Evolutionary conservation across 2,113 vertebrate species (phyloP).

Genomic region (Nettapus auritus): DNA sequence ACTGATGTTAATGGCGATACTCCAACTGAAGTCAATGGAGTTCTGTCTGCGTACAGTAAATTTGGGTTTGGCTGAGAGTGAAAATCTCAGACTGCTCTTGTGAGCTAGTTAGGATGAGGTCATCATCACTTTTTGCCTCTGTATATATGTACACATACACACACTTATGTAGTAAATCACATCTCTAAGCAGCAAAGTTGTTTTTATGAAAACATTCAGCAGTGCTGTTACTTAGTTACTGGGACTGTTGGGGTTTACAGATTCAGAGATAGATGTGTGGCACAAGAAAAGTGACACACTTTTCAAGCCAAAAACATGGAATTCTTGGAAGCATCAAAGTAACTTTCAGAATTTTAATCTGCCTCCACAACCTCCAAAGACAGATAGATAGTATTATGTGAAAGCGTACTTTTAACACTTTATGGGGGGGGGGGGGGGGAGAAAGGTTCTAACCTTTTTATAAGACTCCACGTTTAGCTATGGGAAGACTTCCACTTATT

Average conservation of each 20-base stretch:
- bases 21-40: neutral
- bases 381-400: neutral
- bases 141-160: neutral
- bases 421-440: neutral
- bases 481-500: neutral
- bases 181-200: slow-evolving; percentile 51
- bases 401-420: neutral
- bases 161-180: slow-evolving; percentile 48
- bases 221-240: slow-evolving; percentile 51
- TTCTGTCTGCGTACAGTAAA: neutral
- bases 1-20: neutral
- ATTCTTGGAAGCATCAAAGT: slow-evolving; percentile 16
- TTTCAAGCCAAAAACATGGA: neutral
- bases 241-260: slow-evolving; percentile 32
- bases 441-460: neutral
- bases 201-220: slow-evolving; percentile 62
- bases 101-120: slow-evolving; percentile 35
- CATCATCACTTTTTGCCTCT: slow-evolving; percentile 55
- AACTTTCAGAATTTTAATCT: neutral
- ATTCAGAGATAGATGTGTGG: neutral
- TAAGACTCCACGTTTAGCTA: neutral
- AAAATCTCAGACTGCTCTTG: neutral
- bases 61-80: neutral
- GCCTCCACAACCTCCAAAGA: neutral
- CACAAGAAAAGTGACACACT: neutral